Base-by-base conservation (phyloP, 1,140 invertebrate species). In the Elymnias hypermnestra region DNA sequence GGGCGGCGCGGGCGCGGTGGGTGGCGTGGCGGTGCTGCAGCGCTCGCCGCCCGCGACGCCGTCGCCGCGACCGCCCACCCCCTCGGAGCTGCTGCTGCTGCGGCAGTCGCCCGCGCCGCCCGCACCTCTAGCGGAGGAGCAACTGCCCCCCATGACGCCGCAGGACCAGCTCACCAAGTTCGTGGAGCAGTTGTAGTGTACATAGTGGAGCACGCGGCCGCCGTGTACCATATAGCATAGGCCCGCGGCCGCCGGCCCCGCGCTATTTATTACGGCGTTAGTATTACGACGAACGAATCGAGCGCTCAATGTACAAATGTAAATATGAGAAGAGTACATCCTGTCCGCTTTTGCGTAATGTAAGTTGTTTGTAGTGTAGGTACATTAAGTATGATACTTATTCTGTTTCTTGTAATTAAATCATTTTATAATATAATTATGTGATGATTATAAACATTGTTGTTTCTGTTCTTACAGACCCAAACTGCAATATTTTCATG, bases 141-240 rank as follows among this genome's bases (percentile, higher is more conserved):
- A 89, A 77, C 91, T 88, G 54, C 89, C 91, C 13, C 88, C 92
- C 25, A 91, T 96, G 88, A 96, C 95, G 59, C 94, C 94, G 58
- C 94, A 96, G 85, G 95, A 97, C 87, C 94, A 96, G 85, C 89
- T 97, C 55, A 94, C 93, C 58, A 96, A 97, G 87, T 96, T 95
- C 87, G 95, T 96, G 59, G 95, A 97, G 88, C 93, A 95, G 83
- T 94, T 97, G 89, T 95, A 93, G 91, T 91, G 89, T 72, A 83
- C 58, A 75, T 79, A 77, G 62, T 57, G 49, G 57, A 58, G 58
- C 63, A 53, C 57, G 54, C 50, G 54, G 57, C 50, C 54, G 60
- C 49, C 58, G 46, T 78, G 73, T 78, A 74, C 49, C 48, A 79
- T 77, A 82, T 78, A 82, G 50, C 13, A 12, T 74, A 76, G 57